Evolutionary conservation across 2,888 invertebrate genomes (phyloP), one percentile per base, ranked within the genome.

Genomic region (Apamea sordens): DNA sequence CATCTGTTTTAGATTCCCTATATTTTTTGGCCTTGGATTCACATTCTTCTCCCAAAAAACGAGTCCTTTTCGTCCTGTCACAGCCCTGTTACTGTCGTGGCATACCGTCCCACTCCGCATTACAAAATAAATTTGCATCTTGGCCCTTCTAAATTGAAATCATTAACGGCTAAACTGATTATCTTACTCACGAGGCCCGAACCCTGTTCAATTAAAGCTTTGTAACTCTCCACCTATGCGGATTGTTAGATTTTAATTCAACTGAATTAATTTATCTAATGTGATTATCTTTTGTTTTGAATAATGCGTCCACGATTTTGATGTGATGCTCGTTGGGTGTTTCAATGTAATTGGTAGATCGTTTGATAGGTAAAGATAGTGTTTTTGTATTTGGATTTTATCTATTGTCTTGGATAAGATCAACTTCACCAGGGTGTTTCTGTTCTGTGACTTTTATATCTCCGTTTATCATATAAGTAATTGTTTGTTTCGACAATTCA

Each of bases 151-250:
- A 96, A 96, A 95, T 94, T 94, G 94, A 94, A 95, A 96, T 96
- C 96, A 96, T 96, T 96, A 96, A 96, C 93, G 94, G 93, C 82
- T 88, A 83, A 88, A 90, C 90, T 93, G 97, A 96, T 97, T 96
- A 97, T 97, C 97, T 96, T 90, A 90, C 96, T 96, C 97, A 96
- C 97, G 96, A 95, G 94, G 90, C 92, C 81, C 91, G 92, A 93
- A 93, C 92, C 90, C 90, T 92, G 93, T 94, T 95, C 96, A 96
- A 96, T 96, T 96, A 96, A 79, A 96, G 95, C 92, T 93, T 94
- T 95, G 95, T 95, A 93, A 94, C 95, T 95, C 94, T 95, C 93
- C 94, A 92, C 87, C 90, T 95, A 95, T 94, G 95, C 93, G 95
- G 95, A 96, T 95, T 95, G 96, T 95, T 93, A 86, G 90, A 96